Percentiles rank a stretch among this genome's conserved stretches.
phyloP scores from a whole-genome alignment of 2,113 vertebrate species.

The Salvelinus sp. region DNA sequence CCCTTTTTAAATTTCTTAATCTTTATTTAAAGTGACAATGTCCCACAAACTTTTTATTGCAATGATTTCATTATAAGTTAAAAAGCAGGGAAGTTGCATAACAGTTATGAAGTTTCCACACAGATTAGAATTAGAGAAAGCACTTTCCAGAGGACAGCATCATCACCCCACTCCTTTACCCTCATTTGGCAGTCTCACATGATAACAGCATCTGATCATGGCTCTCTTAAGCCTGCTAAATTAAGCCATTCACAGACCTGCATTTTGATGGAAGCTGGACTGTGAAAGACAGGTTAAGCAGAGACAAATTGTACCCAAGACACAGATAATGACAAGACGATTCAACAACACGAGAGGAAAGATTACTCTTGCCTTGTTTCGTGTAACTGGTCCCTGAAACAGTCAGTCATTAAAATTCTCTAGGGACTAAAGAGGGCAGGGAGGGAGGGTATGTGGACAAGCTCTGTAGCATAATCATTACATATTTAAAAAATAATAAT shows the following conservation, averaged over 20 bases:
- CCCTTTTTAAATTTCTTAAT: constrained; percentile 31
- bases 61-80: constrained; percentile 21
- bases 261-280: constrained; percentile 23
- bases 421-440: constrained; percentile 24
- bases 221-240: constrained; percentile 6
- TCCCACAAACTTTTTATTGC: constrained; percentile 25
- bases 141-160: constrained; percentile 14
- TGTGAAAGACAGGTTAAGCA: not conserved
- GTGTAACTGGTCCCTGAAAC: constrained; percentile 38
- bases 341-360: not conserved
- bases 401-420: constrained; percentile 44
- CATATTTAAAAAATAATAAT: too few relatives aligned
- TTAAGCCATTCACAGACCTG: constrained; percentile 42
- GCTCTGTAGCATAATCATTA: not conserved
- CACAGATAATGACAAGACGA: not conserved
- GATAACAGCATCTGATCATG: constrained; percentile 6
- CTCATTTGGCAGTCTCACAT: constrained; percentile 44
- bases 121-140: constrained; percentile 16
- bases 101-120: constrained; percentile 33
- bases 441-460: constrained; percentile 6
- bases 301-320: not conserved
- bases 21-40: constrained; percentile 31
- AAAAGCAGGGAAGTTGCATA: constrained; percentile 43
- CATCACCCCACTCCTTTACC: constrained; percentile 8
- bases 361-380: constrained; percentile 3